These are phyloP conservation scores for Hippocampus zosterae DNA, from an alignment of 2,113 vertebrate genomes.

Conservation along the genomic window DNA sequence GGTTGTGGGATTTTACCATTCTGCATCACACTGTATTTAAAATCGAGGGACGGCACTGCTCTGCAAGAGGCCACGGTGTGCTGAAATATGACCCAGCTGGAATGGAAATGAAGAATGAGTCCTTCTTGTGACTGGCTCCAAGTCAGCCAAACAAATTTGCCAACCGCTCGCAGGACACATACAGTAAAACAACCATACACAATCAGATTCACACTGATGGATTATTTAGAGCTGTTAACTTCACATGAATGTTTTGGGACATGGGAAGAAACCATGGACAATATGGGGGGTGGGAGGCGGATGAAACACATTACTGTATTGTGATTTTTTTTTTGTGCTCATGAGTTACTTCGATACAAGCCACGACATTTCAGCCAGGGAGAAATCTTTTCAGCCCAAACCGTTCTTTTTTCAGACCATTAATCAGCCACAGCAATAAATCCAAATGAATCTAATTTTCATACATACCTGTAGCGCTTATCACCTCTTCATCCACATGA, in stretches of 20 bases:
- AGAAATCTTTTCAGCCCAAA: neutral
- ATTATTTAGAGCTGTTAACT: too few relatives aligned
- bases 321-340: too few relatives aligned
- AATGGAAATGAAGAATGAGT: neutral
- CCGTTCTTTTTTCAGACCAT: too few relatives aligned
- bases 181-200: too few relatives aligned
- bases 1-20: neutral
- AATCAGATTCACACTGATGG: too few relatives aligned
- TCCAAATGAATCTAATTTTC: neutral
- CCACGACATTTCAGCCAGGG: neutral
- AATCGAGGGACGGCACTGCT: neutral
- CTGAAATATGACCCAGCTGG: neutral
- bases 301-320: too few relatives aligned
- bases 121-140: neutral
- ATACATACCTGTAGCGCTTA: neutral
- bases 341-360: constrained; percentile 5
- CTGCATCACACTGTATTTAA: neutral
- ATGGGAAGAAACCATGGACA: too few relatives aligned
- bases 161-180: neutral
- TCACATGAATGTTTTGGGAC: too few relatives aligned
- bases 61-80: neutral
- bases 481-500: neutral
- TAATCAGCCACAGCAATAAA: neutral
- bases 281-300: too few relatives aligned
- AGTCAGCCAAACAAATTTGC: neutral